phyloP scores from a whole-genome alignment of 2,888 invertebrate genomes.

The Strigamia maritima region DNA sequence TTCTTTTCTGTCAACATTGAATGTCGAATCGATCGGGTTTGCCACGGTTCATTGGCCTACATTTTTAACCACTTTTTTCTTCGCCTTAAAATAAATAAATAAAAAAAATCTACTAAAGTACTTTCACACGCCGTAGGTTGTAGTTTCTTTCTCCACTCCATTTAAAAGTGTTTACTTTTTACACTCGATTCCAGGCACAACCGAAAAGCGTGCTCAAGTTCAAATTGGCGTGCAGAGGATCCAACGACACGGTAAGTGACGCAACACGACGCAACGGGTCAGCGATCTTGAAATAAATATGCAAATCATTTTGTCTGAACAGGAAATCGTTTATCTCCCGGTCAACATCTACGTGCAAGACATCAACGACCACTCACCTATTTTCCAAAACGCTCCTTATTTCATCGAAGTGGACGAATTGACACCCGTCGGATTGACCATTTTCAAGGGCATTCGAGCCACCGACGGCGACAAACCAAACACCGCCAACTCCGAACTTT shows the following conservation, averaged over 20 bases:
- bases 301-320: background rate
- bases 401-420: conserved; percentile 62
- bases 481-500: conserved; percentile 48
- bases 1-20: too few relatives aligned
- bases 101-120: too few relatives aligned
- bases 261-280: conserved; percentile 36
- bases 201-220: conserved; percentile 48
- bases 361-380: conserved; percentile 72
- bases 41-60: too few relatives aligned
- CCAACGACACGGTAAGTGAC: conserved; percentile 46
- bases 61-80: too few relatives aligned
- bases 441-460: conserved; percentile 76
- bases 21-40: too few relatives aligned
- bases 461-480: conserved; percentile 67
- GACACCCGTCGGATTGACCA: conserved; percentile 65
- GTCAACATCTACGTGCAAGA: conserved; percentile 74
- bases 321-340: conserved; percentile 42
- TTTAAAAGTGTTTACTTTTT: background rate
- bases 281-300: background rate
- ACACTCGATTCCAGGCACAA: conserved; percentile 44
- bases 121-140: background rate
- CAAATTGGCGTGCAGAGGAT: conserved; percentile 47
- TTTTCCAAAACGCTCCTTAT: conserved; percentile 75
- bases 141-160: background rate
- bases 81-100: too few relatives aligned